Base-by-base conservation (phyloP, 2,113 vertebrate genomes). In the Naja naja region DNA sequence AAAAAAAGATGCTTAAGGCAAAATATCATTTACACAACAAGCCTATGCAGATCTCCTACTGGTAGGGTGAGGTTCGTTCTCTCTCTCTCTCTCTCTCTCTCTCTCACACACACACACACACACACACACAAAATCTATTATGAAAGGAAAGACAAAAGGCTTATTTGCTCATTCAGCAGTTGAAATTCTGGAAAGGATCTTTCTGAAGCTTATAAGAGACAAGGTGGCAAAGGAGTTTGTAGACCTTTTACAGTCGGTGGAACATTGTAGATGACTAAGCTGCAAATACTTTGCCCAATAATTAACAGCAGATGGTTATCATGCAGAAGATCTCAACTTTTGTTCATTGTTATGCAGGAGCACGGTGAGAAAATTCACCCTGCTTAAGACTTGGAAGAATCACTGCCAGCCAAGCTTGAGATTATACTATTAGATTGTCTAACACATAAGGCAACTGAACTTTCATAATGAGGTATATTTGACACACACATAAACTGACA, bases 1-100 rank as follows among this genome's bases (percentile, higher is more conserved):
- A 52, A 74, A 95, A 93, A 96, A 88, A 56, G 1, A 93, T 89
- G 89, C 20, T 39, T 74, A 89, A 93, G 88, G 52, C 45, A 3
- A 74, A 87, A 5, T 23, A 2, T 89, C 81, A 92, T 25, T 60
- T 60, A 60, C 43, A 49, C 6, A 64, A 30, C 56, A 64, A 43
- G 39, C 3, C 56, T 60, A 9, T 60, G 14, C 12, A 81, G 69
- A 81, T 39, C 34, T 20, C n/a, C 69, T 39, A 39, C 16, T 81
- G 69, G n/a, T 39, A 81, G 69, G 69, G n/a, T 81, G 69, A 81
- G 16, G 18, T 8, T 74, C 5, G 34, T 11, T 69, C 64, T 69
- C 30, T 69, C 11, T 58, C 6, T 25, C 8, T 64, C 11, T 30
- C 27, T 27, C 27, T 64, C 27, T 64, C 60, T n/a, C 27, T 47